These are phyloP conservation scores for Ypsolopha scabrella DNA, from an alignment of 2,888 invertebrate species.

Conservation along the genomic window DNA sequence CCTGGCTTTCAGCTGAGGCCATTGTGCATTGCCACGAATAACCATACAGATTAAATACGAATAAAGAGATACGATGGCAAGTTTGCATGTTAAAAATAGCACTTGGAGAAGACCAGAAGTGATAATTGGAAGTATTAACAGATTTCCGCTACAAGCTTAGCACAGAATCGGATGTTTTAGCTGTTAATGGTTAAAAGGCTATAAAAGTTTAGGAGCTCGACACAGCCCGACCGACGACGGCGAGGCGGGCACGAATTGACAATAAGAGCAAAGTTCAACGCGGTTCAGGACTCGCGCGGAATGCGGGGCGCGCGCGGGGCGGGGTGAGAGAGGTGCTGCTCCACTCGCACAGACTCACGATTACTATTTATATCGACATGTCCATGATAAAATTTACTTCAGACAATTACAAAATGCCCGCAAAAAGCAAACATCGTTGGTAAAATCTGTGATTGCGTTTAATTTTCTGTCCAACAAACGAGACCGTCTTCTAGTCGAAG, in stretches of 20 bases:
- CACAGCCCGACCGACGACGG: constrained; percentile 14
- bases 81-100: no score
- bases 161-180: neutral
- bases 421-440: neutral
- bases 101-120: no score
- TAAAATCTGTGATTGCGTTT: neutral
- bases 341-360: constrained; percentile 6
- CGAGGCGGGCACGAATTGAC: constrained; percentile 62
- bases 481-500: constrained; percentile 29
- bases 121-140: no score
- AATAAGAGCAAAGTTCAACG: constrained; percentile 68
- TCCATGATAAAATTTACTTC: constrained; percentile 31
- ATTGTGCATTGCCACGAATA: no score
- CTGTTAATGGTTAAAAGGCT: constrained; percentile 3
- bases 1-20: no score
- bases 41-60: no score
- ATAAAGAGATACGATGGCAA: no score
- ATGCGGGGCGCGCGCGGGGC: constrained; percentile 29
- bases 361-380: constrained; percentile 51
- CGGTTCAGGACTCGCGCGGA: constrained; percentile 62
- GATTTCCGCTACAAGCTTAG: neutral
- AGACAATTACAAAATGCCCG: constrained; percentile 5
- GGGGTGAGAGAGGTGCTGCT: neutral
- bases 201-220: constrained; percentile 32
- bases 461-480: constrained; percentile 17